These are phyloP conservation scores for Vultur gryphus DNA, from an alignment of 2,797 vertebrate species.

Conservation along the genomic window DNA sequence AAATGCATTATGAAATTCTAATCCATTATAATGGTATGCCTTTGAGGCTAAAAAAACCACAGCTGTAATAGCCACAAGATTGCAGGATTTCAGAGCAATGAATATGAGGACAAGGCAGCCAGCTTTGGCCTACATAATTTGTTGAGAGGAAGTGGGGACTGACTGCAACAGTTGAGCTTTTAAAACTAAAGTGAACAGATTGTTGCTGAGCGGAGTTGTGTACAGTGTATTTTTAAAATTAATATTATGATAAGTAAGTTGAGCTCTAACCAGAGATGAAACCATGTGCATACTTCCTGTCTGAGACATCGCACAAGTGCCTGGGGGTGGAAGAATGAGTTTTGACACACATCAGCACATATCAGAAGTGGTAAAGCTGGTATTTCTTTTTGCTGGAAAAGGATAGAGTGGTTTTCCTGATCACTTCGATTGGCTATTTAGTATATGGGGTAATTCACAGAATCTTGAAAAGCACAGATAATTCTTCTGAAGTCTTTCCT, in stretches of 20 bases:
- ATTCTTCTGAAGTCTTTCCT: neutral
- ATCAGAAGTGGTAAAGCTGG: conserved; percentile 11
- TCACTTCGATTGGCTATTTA: neutral
- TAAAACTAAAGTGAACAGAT: conserved; percentile 45
- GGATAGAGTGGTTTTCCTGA: neutral
- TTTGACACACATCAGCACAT: conserved; percentile 6
- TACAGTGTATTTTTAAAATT: conserved; percentile 51
- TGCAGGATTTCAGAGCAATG: neutral
- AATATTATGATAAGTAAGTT: conserved; percentile 32
- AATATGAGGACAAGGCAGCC: neutral
- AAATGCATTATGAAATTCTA: conserved; percentile 16
- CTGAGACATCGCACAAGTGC: conserved; percentile 8
- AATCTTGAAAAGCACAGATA: neutral
- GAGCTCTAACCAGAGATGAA: conserved; percentile 23
- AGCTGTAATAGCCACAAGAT: conserved; percentile 24
- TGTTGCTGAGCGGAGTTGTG: conserved; percentile 18
- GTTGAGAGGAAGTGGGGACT: conserved; percentile 13
- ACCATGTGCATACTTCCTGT: conserved; percentile 25
- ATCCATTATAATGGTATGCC: conserved; percentile 16
- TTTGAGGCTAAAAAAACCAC: neutral
- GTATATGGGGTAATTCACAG: neutral
- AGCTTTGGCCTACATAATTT: conserved; percentile 12
- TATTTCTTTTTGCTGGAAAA: neutral
- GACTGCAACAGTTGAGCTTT: conserved; percentile 30
- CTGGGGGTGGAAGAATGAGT: conserved; percentile 26